Evolutionary conservation across 2,888 invertebrate genomes (phyloP).

Genomic region (Altica lythri): DNA sequence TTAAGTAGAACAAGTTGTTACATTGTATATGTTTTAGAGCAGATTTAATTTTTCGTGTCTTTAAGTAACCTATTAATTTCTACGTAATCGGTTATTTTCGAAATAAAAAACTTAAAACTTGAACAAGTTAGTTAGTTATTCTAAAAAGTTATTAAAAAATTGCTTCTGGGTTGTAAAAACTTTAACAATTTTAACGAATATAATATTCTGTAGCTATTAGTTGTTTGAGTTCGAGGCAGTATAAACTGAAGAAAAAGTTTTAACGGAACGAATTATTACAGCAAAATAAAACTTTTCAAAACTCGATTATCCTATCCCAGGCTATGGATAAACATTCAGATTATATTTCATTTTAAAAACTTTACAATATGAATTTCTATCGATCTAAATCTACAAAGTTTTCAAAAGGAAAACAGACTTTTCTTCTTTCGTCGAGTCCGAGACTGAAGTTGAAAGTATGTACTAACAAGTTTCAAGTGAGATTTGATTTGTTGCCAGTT

Average conservation of each 20-base stretch:
- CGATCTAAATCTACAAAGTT: background rate
- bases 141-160: too few relatives aligned
- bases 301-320: background rate
- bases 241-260: background rate
- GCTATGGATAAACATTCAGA: constrained; percentile 4
- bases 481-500: constrained; percentile 17
- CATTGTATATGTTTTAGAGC: too few relatives aligned
- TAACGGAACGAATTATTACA: background rate
- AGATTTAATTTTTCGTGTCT: too few relatives aligned
- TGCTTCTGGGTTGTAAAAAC: too few relatives aligned
- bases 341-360: constrained; percentile 7
- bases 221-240: too few relatives aligned
- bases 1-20: too few relatives aligned
- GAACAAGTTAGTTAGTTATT: too few relatives aligned
- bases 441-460: background rate
- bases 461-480: constrained; percentile 10
- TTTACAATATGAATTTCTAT: constrained; percentile 4
- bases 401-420: background rate
- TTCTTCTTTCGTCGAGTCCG: background rate
- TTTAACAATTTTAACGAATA: too few relatives aligned
- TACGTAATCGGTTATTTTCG: too few relatives aligned
- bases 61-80: too few relatives aligned
- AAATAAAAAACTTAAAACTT: too few relatives aligned
- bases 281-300: background rate
- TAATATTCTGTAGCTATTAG: too few relatives aligned